Evolutionary conservation across 1,140 invertebrate genomes (phyloP), one percentile per base, ranked within the genome.

Genomic region (Drosophila bifasciata): DNA sequence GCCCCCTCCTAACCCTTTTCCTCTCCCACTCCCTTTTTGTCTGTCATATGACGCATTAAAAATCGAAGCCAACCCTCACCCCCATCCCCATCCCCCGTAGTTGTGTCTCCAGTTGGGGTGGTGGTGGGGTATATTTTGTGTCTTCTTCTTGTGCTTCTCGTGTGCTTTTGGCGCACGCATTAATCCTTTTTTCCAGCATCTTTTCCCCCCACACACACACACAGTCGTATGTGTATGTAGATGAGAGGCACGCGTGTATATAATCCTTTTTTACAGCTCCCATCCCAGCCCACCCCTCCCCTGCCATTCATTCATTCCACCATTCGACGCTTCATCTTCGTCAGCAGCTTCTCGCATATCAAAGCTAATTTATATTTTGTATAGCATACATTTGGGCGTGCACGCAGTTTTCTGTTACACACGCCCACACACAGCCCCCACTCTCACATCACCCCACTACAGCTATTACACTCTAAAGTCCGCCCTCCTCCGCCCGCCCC

Each of bases 181-280:
- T 85, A 85, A 85, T 85, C 81, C 81, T 85, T 85, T 85, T 85
- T 85, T 81, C 66, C 81, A 86, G 81, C 81, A 85, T 86, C 81
- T 85, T 85, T 85, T 80, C 74, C 64, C 28, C 15, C 49, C 36
- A 41, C 21, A 61, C 48, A 57, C 43, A 40, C 41, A 48, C 45
- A 36, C 15, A 45, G 28, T 48, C 40, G 46, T 50, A 32, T 56
- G 57, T 58, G 63, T 28, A 28, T 28, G 25, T 68, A n/a, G n/a
- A 58, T 70, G 67, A 44, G 56, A 48, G 21, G 61, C 76, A 72
- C 69, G 81, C 74, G 73, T 62, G 77, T 86, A 85, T 67, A 85
- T 85, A 85, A 85, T 85, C 80, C 80, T 85, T 85, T 85, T 83
- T 85, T 86, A 58, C 80, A 79, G 80, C 71, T 19, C 62, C 69